Evolutionary conservation across 30 jellyfish, hydroid and myxozoan genomes (phyloP).

Genomic region (Hydractinia echinata): DNA sequence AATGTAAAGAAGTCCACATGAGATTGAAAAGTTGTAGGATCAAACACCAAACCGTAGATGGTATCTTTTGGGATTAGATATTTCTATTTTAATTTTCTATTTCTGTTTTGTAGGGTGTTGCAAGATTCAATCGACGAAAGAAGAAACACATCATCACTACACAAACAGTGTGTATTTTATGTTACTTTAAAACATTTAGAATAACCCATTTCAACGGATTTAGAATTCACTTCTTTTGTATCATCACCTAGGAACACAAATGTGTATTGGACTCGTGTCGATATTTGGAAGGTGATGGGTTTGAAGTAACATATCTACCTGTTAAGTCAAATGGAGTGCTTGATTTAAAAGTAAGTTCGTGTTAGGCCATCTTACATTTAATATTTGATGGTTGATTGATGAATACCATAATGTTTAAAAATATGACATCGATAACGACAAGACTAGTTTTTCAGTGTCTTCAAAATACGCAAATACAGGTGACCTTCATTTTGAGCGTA

Average conservation of each 20-base stretch:
- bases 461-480: too few relatives aligned
- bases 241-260: slow-evolving; percentile 80
- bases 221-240: neutral
- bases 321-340: slow-evolving; percentile 76
- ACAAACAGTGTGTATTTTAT: slow-evolving; percentile 74
- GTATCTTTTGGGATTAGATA: neutral
- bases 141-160: slow-evolving; percentile 96
- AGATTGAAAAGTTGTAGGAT: too few relatives aligned
- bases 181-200: neutral
- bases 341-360: slow-evolving; percentile 48
- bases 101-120: slow-evolving; percentile 73
- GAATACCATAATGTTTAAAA: too few relatives aligned
- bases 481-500: too few relatives aligned
- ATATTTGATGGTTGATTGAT: too few relatives aligned
- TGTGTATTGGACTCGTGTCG: slow-evolving; percentile 99
- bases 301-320: slow-evolving; percentile 94
- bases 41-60: too few relatives aligned
- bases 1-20: too few relatives aligned
- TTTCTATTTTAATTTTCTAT: neutral
- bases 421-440: too few relatives aligned
- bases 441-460: too few relatives aligned
- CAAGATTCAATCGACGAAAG: slow-evolving; percentile 77
- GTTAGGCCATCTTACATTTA: too few relatives aligned
- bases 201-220: neutral
- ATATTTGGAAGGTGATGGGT: slow-evolving; percentile 88